Base-by-base conservation (phyloP, 1,140 invertebrate genomes). In the Drosophila quadrilineata region DNA sequence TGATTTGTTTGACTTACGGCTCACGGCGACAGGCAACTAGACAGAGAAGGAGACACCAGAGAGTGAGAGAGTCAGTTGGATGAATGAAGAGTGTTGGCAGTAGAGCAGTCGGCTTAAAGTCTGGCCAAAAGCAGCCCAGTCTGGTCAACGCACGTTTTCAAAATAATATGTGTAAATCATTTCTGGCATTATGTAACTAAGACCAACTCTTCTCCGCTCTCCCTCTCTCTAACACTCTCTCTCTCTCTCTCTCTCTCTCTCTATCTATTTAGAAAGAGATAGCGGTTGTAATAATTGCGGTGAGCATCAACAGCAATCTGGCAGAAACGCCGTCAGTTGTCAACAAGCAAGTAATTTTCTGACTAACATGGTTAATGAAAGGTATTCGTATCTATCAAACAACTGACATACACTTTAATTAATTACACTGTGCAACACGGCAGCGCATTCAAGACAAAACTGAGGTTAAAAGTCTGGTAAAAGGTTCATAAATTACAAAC, bases 1-100 rank as follows among this genome's bases (percentile, higher is more conserved):
- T 88, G 86, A 88, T 88, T 88, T 88, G 86, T 88, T 88, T 88
- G 86, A 80, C 86, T 86, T 84, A 84, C 77, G 77, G 77, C 77
- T 84, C 77, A 84, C 72, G 72, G 72, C 76, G 66, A 79, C 75
- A 79, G 71, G 59, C 60, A 41, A 6, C 4, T 31, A 38, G 24
- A 28, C 31, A 48, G 31, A 29, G 26, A 54, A 9, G 4, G 6
- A 46, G 6, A 43, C 3, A 21, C n/a, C 8, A 28, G 22, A 14
- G n/a, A 28, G 41, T 36, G 2, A 38, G 56, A 10, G n/a, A 43
- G 28, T 10, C 28, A 45, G 14, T 36, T 50, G 36, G 31, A 50
- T 24, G 19, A 28, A 22, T 29, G 35, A 28, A 38, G 45, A 49
- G 52, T 33, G 33, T 26, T 26, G 50, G 71, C 49, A 29, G 50